Percentiles rank a stretch among this genome's conserved stretches.
Evolutionary conservation across 2,888 invertebrate genomes (phyloP).

Genomic region (Hydraecia micacea): DNA sequence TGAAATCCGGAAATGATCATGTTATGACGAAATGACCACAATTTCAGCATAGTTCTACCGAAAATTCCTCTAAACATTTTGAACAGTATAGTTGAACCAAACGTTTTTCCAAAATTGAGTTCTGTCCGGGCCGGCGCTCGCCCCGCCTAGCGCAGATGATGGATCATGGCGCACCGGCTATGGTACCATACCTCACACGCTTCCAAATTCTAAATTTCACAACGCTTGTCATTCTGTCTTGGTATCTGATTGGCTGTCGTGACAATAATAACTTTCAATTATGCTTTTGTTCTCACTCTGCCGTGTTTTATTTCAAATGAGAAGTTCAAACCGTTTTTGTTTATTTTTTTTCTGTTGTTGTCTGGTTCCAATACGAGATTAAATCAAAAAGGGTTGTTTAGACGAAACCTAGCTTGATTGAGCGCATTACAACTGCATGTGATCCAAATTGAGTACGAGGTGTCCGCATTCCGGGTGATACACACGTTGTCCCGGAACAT

Average conservation of each 20-base stretch:
- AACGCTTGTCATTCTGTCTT: slow-evolving; percentile 63
- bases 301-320: slow-evolving; percentile 65
- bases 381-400: slow-evolving; percentile 27
- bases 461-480: slow-evolving; percentile 26
- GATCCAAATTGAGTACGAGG: slow-evolving; percentile 7
- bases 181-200: slow-evolving; percentile 47
- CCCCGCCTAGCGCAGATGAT: slow-evolving; percentile 10
- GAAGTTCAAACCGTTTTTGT: slow-evolving; percentile 24
- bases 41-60: slow-evolving; percentile 50
- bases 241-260: slow-evolving; percentile 67
- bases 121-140: slow-evolving; percentile 37
- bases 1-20: slow-evolving; percentile 21
- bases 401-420: slow-evolving; percentile 35
- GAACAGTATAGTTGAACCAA: slow-evolving; percentile 37
- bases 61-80: slow-evolving; percentile 23
- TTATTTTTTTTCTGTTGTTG: slow-evolving; percentile 41
- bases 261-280: slow-evolving; percentile 57
- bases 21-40: not conserved
- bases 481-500: slow-evolving; percentile 21
- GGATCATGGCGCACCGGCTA: slow-evolving; percentile 9
- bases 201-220: slow-evolving; percentile 68
- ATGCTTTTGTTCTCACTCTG: slow-evolving; percentile 59
- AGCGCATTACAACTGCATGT: slow-evolving; percentile 46
- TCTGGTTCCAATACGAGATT: slow-evolving; percentile 24
- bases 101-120: slow-evolving; percentile 21